These are phyloP conservation scores for Buceros bicornis DNA, from an alignment of 2,797 vertebrate species.

Conservation along the genomic window DNA sequence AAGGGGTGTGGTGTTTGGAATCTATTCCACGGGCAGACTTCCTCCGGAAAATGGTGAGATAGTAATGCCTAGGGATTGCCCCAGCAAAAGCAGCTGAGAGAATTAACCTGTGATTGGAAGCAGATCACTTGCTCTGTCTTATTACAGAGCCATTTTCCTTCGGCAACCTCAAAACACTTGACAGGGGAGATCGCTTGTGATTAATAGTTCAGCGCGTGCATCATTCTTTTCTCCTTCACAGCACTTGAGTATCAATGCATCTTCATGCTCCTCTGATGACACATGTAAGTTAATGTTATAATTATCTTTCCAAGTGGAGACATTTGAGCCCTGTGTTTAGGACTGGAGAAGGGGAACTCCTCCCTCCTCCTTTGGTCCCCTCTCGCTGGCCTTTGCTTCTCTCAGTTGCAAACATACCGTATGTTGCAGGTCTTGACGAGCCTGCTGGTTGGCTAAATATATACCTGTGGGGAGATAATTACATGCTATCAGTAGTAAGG, in stretches of 20 bases:
- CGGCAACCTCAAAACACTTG: slow-evolving; percentile 49
- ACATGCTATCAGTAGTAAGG: slow-evolving; percentile 64
- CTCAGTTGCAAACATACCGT: neutral
- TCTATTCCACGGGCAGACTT: slow-evolving; percentile 4
- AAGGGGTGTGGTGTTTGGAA: slow-evolving; percentile 8
- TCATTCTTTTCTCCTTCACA: slow-evolving; percentile 8
- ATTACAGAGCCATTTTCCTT: slow-evolving; percentile 33
- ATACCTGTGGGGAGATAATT: slow-evolving; percentile 71
- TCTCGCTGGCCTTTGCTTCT: slow-evolving; percentile 15
- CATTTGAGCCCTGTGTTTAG: neutral
- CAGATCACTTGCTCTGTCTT: slow-evolving; percentile 16
- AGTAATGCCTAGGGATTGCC: neutral
- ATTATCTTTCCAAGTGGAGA: neutral
- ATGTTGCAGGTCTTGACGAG: slow-evolving; percentile 54
- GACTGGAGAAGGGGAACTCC: neutral
- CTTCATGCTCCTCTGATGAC: neutral
- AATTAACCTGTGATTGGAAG: slow-evolving; percentile 30
- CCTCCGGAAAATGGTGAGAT: slow-evolving; percentile 25
- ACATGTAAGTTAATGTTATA: neutral
- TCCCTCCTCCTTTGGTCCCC: neutral
- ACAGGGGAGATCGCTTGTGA: slow-evolving; percentile 26
- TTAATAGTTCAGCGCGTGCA: slow-evolving; percentile 24
- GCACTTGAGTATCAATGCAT: neutral
- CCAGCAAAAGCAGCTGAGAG: slow-evolving; percentile 44
- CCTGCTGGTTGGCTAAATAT: slow-evolving; percentile 62